Conservation (phyloP, 2,888 invertebrate genomes). For the Endomychus coccineus region DNA sequence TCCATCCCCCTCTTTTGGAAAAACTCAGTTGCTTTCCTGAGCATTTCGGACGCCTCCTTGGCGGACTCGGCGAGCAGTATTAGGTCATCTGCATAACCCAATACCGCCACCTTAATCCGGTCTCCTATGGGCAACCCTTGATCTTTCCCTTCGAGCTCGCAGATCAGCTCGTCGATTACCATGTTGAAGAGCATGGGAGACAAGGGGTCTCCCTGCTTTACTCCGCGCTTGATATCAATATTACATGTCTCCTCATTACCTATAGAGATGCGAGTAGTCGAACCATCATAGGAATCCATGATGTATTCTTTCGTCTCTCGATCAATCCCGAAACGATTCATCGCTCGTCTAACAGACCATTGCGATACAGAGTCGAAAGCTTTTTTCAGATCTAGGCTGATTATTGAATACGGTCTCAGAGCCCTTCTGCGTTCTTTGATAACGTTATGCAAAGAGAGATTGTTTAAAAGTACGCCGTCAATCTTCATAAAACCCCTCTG, state of each 20-base stretch:
- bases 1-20: constrained; percentile 12
- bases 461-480: constrained; percentile 16
- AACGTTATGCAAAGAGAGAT: constrained; percentile 10
- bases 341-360: constrained; percentile 7
- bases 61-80: constrained; percentile 12
- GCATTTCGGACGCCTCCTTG: constrained; percentile 6
- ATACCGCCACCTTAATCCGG: constrained; percentile 3
- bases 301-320: not conserved
- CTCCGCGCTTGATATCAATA: constrained; percentile 8
- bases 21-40: constrained; percentile 13
- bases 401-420: constrained; percentile 10
- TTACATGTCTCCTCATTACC: not conserved
- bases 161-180: constrained; percentile 9
- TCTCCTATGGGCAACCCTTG: constrained; percentile 8
- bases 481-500: constrained; percentile 13
- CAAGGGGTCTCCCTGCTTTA: constrained; percentile 16
- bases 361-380: constrained; percentile 19
- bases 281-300: not conserved
- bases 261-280: constrained; percentile 7
- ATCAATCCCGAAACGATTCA: constrained; percentile 11
- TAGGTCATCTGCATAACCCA: constrained; percentile 23
- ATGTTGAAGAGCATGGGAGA: constrained; percentile 10
- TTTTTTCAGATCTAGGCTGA: constrained; percentile 16
- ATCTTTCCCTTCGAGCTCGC: constrained; percentile 1
- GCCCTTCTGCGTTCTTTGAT: constrained; percentile 3